These are phyloP conservation scores for Crotalus horridus DNA, from an alignment of 2,113 vertebrate genomes.

Conservation along the genomic window DNA sequence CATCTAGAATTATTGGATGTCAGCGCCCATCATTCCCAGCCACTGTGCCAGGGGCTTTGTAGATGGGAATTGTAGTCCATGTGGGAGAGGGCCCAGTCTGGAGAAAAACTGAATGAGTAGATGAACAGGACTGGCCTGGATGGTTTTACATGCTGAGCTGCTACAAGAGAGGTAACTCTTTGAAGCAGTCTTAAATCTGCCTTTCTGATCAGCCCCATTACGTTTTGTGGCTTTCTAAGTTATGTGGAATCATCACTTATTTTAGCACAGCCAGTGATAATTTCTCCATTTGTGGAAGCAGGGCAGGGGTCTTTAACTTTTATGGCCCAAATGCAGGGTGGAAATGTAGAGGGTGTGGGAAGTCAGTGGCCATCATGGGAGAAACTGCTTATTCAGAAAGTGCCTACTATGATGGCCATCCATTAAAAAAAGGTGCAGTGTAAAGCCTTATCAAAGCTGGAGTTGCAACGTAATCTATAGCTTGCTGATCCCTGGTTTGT, in stretches of 20 bases:
- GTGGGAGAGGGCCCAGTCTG: background rate
- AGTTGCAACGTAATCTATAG: background rate
- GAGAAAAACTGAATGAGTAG: background rate
- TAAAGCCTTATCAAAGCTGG: background rate
- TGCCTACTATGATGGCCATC: background rate
- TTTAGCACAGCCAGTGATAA: background rate
- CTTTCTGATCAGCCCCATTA: background rate
- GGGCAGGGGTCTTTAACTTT: background rate
- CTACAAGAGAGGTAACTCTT: background rate
- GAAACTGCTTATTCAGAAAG: background rate
- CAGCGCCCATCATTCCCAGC: background rate
- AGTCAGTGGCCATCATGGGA: background rate
- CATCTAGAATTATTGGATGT: background rate
- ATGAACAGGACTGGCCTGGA: background rate
- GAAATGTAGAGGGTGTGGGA: background rate
- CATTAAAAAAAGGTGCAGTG: background rate
- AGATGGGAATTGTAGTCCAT: background rate
- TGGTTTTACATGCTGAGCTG: background rate
- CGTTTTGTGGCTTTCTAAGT: background rate
- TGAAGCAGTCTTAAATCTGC: background rate
- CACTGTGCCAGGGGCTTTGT: background rate
- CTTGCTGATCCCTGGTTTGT: background rate
- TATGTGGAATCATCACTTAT: background rate
- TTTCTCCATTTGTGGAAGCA: background rate
- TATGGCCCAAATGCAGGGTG: background rate